Evolutionary conservation across 2,113 vertebrate genomes (phyloP).

Genomic region (Callorhinus ursinus): DNA sequence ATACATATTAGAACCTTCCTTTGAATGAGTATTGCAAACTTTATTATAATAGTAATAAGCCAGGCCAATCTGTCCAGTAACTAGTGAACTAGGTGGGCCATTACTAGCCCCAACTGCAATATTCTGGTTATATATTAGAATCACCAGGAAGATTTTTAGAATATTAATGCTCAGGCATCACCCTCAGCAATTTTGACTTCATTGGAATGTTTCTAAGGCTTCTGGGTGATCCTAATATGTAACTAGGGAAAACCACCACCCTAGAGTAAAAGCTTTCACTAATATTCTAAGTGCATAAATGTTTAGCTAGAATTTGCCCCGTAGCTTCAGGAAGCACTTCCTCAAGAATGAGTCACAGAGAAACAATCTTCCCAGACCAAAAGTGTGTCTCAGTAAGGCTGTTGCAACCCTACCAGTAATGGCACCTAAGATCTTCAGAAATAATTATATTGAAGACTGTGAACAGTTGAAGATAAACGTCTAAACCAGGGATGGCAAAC

Average conservation of each 20-base stretch:
- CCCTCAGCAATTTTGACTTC: background rate
- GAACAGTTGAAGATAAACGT: background rate
- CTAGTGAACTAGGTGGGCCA: background rate
- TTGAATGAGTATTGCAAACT: background rate
- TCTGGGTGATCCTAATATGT: background rate
- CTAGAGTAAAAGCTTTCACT: conserved; percentile 21
- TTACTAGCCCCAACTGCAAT: background rate
- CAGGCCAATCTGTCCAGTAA: background rate
- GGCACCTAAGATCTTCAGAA: background rate
- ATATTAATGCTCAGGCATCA: background rate
- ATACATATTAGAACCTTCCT: background rate
- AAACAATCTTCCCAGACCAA: background rate
- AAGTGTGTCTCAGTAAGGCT: background rate
- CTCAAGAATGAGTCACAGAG: background rate
- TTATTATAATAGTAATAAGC: background rate
- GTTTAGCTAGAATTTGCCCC: background rate
- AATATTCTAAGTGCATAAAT: background rate
- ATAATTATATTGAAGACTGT: background rate
- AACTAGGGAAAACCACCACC: background rate
- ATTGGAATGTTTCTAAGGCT: background rate
- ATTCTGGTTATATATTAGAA: background rate
- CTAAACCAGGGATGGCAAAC: background rate
- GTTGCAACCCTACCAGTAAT: background rate
- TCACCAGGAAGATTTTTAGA: background rate
- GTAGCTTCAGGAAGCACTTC: background rate